Evolutionary conservation across 1,140 invertebrate species (phyloP).

Genomic region (Lasioglossum albipes): DNA sequence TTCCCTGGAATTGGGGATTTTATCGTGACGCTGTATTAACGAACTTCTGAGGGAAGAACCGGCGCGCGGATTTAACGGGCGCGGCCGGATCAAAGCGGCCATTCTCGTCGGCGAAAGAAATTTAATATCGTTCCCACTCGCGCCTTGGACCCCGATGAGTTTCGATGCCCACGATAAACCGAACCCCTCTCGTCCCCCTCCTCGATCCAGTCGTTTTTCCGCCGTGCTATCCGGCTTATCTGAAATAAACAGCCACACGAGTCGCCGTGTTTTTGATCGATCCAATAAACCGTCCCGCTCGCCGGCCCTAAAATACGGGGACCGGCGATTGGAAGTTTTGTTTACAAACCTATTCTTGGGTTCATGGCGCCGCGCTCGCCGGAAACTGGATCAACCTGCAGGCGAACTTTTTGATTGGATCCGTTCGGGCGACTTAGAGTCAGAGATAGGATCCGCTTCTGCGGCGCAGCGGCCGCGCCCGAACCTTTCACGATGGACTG

Average conservation of each 20-base stretch:
- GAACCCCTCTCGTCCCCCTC: background rate
- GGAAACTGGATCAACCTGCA: background rate
- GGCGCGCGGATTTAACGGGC: conserved; percentile 61
- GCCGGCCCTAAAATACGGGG: background rate
- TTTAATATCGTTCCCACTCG: conserved; percentile 61
- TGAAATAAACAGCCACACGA: conserved; percentile 17
- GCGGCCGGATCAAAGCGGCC: conserved; percentile 51
- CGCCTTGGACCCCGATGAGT: conserved; percentile 55
- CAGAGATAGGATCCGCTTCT: background rate
- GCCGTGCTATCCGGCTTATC: conserved; percentile 45
- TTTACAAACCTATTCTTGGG: conserved; percentile 11
- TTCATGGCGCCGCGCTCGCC: no score
- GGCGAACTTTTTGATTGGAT: background rate
- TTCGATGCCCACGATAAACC: conserved; percentile 52
- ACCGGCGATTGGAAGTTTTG: conserved; percentile 18
- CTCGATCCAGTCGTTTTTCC: background rate
- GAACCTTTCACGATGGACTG: no score
- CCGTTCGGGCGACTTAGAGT: background rate
- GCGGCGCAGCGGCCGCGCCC: no score
- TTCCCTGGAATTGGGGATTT: conserved; percentile 60
- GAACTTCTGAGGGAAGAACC: conserved; percentile 54
- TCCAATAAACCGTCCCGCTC: background rate
- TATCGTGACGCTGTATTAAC: conserved; percentile 66
- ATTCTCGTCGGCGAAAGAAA: conserved; percentile 58
- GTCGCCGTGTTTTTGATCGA: conserved; percentile 9